Conservation (phyloP, 53 echinoderm and acorn worm genomes). For the Apostichopus leukothele region DNA sequence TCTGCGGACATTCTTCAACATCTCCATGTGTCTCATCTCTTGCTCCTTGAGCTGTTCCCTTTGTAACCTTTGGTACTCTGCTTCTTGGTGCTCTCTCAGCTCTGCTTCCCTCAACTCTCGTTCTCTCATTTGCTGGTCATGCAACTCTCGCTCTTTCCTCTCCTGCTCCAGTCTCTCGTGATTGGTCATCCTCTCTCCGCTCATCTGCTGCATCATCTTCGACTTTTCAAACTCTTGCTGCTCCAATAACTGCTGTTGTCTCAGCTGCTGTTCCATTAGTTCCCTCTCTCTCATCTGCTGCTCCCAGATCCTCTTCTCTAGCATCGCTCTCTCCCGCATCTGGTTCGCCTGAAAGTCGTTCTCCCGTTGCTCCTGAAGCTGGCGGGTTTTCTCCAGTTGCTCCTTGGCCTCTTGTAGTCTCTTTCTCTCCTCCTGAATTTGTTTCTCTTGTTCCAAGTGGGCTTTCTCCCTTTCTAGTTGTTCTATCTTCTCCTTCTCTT, state of each 20-base stretch:
- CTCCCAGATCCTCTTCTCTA: slow-evolving; percentile 34
- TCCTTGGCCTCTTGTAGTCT: slow-evolving; percentile 15
- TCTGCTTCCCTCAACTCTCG: background rate
- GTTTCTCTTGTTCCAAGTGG: slow-evolving; percentile 6
- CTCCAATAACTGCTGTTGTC: slow-evolving; percentile 22
- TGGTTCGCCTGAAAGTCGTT: slow-evolving; percentile 27
- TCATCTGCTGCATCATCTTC: background rate
- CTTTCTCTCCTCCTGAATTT: slow-evolving; percentile 11
- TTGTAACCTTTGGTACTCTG: background rate
- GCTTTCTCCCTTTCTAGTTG: background rate
- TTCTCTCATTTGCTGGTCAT: background rate
- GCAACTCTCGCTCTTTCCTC: slow-evolving; percentile 18
- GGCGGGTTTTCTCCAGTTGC: slow-evolving; percentile 4
- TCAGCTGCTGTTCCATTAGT: slow-evolving; percentile 29
- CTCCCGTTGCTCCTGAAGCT: slow-evolving; percentile 29
- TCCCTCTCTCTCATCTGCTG: slow-evolving; percentile 33
- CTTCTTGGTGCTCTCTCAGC: background rate
- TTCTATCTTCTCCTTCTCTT: slow-evolving; percentile 23
- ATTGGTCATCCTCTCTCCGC: background rate
- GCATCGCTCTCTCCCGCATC: slow-evolving; percentile 24
- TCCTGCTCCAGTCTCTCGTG: slow-evolving; percentile 13
- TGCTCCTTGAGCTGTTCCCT: slow-evolving; percentile 17
- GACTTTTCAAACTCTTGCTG: slow-evolving; percentile 9
- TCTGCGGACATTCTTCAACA: background rate
- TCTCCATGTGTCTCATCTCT: slow-evolving; percentile 18